Base-by-base conservation (phyloP, 1,140 invertebrate genomes). In the Hylaeus volcanicus region DNA sequence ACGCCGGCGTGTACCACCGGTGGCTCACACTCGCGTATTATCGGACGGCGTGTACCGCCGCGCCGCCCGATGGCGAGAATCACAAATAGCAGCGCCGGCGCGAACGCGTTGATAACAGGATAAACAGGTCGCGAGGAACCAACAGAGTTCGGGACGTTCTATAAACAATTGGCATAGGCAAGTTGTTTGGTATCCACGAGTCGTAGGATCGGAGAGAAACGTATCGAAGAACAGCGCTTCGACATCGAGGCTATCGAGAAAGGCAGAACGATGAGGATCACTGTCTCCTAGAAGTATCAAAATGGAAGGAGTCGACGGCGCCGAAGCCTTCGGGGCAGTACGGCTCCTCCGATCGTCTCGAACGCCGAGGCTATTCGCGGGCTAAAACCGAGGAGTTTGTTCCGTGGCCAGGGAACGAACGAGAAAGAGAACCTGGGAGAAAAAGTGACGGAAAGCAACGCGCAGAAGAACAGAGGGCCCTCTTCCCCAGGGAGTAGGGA, bases 241-340 rank as follows among this genome's bases (percentile, higher is more conserved):
- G 58, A 37, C 6, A 37, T 14, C 41, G 26, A 37, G 26, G 15
- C 41, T 8, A 26, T n/a, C 14, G 5, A 14, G 48, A 5, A 45
- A 48, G 68, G 2, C 39, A 61, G 70, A 37, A 51, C 12, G 69
- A 88, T 88, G 87, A 88, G 86, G 86, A 88, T 72, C 87, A 86
- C 87, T 88, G 87, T 85, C 26, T 26, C 76, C 79, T 86, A 88
- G 87, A 79, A 76, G 79, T 80, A 88, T 88, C 82, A 76, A 86
- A 88, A 88, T 86, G 81, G 81, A 86, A 76, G 51, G 83, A 86
- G 71, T 63, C 63, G 70, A 80, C 70, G 79, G 63, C 69, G 70
- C 60, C 26, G 72, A 84, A 79, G 85, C 81, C 80, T 78, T 45
- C 74, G 70, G 80, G 82, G 73, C 77, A 56, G 82, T 88, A 85